These are phyloP conservation scores for Rhynchophorus ferrugineus DNA, from an alignment of 1,140 invertebrate genomes.

Conservation along the genomic window DNA sequence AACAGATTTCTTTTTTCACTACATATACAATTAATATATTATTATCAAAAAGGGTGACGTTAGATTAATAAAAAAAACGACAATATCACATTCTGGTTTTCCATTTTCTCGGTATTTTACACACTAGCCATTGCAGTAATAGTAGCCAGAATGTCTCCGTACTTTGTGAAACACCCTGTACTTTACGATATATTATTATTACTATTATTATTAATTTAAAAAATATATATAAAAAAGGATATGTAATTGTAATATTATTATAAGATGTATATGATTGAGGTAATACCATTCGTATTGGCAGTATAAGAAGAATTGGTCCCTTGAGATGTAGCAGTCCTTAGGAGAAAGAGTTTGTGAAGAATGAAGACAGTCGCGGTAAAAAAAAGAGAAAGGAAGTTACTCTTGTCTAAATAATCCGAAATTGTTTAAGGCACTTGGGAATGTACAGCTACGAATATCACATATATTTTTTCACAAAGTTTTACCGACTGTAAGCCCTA, in stretches of 20 bases:
- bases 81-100: too few species aligned
- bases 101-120: too few species aligned
- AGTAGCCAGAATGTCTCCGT: neutral
- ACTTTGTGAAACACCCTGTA: neutral
- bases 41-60: neutral
- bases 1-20: neutral
- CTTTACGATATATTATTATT: neutral
- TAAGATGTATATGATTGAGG: neutral
- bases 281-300: slow-evolving; percentile 1
- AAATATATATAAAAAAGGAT: neutral
- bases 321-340: neutral
- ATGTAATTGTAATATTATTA: neutral
- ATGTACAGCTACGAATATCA: neutral
- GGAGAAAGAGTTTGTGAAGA: neutral
- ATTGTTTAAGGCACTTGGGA: neutral
- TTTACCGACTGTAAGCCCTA: too few species aligned
- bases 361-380: neutral
- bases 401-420: neutral
- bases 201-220: neutral
- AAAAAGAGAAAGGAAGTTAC: neutral
- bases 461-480: too few species aligned
- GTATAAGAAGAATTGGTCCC: slow-evolving; percentile 3
- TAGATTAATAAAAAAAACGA: too few species aligned
- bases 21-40: neutral
- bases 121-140: too few species aligned